phyloP scores from a whole-genome alignment of 2,888 invertebrate species.

The Nysson spinosus region DNA sequence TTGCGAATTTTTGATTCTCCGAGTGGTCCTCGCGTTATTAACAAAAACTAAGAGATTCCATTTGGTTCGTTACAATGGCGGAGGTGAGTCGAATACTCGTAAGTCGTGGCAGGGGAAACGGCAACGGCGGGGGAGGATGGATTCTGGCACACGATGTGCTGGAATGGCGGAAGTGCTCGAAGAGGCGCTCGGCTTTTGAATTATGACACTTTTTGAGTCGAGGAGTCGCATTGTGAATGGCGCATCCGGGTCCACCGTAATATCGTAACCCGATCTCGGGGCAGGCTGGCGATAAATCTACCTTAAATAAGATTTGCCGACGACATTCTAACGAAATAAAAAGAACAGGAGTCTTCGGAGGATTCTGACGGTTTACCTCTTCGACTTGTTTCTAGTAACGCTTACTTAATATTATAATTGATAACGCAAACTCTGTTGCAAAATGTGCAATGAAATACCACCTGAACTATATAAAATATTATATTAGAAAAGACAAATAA shows the following conservation, averaged over 20 bases:
- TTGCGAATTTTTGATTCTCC: slow-evolving; percentile 21
- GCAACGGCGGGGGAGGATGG: slow-evolving; percentile 42
- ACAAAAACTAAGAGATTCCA: slow-evolving; percentile 45
- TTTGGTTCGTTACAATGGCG: slow-evolving; percentile 37
- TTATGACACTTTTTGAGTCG: slow-evolving; percentile 73
- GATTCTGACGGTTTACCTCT: slow-evolving; percentile 13
- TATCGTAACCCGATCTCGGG: slow-evolving; percentile 65
- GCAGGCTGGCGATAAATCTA: slow-evolving; percentile 66
- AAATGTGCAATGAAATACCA: too few relatives aligned
- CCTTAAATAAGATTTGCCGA: slow-evolving; percentile 72
- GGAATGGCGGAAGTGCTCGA: slow-evolving; percentile 68
- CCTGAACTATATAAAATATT: too few relatives aligned
- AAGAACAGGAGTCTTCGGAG: slow-evolving; percentile 25
- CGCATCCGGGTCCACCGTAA: slow-evolving; percentile 68
- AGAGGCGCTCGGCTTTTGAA: slow-evolving; percentile 69
- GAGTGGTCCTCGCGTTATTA: slow-evolving; percentile 40
- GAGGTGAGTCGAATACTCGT: too few relatives aligned
- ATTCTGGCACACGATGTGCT: slow-evolving; percentile 70
- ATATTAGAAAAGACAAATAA: too few relatives aligned
- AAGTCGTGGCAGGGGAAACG: slow-evolving; percentile 8
- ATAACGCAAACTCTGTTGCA: slow-evolving; percentile 5
- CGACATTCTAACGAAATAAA: slow-evolving; percentile 66
- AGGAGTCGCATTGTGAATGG: slow-evolving; percentile 69
- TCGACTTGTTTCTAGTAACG: slow-evolving; percentile 11
- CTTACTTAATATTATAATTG: not conserved